phyloP scores from a whole-genome alignment of 2,113 vertebrate species.

The Hippocampus zosterae region DNA sequence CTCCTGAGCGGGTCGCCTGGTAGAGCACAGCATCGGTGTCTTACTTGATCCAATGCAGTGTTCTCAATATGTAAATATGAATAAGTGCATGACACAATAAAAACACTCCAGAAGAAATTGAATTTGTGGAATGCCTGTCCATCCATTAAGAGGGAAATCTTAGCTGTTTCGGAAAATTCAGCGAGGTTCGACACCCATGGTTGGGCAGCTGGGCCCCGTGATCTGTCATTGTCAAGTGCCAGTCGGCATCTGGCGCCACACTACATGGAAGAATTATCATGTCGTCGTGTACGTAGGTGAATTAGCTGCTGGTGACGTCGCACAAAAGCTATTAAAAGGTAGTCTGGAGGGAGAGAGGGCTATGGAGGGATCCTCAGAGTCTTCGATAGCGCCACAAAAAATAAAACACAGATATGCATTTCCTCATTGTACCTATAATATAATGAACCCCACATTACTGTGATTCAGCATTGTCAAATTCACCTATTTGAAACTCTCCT shows the following conservation, averaged over 20 bases:
- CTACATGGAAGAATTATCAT: neutral
- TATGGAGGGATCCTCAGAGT: too few relatives aligned
- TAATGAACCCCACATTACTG: too few relatives aligned
- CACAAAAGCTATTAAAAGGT: neutral
- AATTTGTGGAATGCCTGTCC: neutral
- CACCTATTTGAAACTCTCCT: too few relatives aligned
- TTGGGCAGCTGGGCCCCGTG: neutral
- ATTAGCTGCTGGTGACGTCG: neutral
- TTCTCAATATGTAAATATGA: neutral
- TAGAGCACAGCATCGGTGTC: neutral
- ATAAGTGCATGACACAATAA: neutral
- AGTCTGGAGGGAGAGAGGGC: neutral
- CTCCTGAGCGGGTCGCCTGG: constrained; percentile 86
- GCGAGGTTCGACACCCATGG: neutral
- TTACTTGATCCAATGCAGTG: neutral
- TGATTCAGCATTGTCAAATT: too few relatives aligned
- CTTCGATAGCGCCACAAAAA: too few relatives aligned
- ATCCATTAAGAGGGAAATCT: neutral
- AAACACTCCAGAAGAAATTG: neutral
- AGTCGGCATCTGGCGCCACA: too few relatives aligned
- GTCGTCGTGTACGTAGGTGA: neutral
- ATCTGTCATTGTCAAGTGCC: neutral
- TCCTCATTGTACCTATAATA: too few relatives aligned
- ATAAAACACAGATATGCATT: neutral
- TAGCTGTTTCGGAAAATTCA: neutral